These are phyloP conservation scores for Fissipunctia ypsillon DNA, from an alignment of 2,888 invertebrate genomes.

Conservation along the genomic window DNA sequence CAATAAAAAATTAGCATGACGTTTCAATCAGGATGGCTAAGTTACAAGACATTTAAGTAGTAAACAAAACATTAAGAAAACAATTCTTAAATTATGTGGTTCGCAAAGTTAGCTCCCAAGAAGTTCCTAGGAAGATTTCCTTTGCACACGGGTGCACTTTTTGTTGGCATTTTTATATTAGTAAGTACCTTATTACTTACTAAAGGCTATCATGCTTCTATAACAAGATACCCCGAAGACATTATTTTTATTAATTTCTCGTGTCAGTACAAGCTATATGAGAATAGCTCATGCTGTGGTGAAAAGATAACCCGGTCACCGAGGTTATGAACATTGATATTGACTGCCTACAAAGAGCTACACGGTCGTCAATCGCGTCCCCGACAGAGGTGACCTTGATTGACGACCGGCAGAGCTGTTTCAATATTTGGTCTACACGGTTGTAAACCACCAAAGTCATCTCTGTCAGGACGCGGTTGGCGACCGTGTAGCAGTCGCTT, in stretches of 20 bases:
- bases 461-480: too few species aligned
- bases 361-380: too few species aligned
- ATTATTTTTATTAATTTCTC: background rate
- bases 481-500: too few species aligned
- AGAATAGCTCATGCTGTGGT: background rate
- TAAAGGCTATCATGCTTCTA: background rate
- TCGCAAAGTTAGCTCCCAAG: constrained; percentile 36
- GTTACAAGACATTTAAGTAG: background rate
- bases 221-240: background rate
- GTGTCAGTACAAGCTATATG: background rate
- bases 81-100: constrained; percentile 34
- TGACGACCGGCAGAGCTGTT: too few species aligned
- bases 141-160: constrained; percentile 34
- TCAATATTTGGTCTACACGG: too few species aligned
- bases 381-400: too few species aligned
- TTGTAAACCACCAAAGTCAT: too few species aligned
- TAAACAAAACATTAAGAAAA: background rate
- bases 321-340: background rate
- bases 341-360: background rate
- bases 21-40: constrained; percentile 43
- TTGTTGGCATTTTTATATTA: constrained; percentile 46
- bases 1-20: background rate
- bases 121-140: constrained; percentile 40
- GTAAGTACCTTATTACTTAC: constrained; percentile 40
- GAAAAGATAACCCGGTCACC: background rate